phyloP scores from a whole-genome alignment of 1,140 invertebrate species.

The Caenorhabditis elegans region DNA sequence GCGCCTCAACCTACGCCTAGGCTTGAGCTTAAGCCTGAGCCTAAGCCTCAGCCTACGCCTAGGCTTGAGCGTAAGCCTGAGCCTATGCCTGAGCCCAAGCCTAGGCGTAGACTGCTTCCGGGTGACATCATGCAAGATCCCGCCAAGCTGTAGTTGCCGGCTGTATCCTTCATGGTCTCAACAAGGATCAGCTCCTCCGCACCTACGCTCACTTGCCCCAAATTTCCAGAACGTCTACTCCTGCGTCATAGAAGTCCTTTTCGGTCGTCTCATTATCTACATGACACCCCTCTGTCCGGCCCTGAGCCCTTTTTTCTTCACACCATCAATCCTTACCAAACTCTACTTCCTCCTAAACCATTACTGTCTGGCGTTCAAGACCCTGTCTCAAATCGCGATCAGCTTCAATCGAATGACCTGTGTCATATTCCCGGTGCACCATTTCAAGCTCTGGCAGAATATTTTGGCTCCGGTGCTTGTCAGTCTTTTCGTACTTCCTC shows the following conservation, averaged over 20 bases:
- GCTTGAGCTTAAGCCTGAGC: too few relatives aligned
- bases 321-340: neutral
- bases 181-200: too few relatives aligned
- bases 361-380: neutral
- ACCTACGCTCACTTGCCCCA: too few relatives aligned
- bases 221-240: neutral
- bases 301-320: neutral
- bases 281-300: neutral
- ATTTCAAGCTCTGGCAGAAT: neutral
- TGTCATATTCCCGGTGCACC: neutral
- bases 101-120: too few relatives aligned
- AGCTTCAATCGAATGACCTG: conserved; percentile 5
- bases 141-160: too few relatives aligned
- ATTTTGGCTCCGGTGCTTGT: neutral
- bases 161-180: too few relatives aligned
- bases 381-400: neutral
- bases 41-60: too few relatives aligned
- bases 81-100: too few relatives aligned
- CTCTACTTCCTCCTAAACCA: neutral
- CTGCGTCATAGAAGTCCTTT: neutral
- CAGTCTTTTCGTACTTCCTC: neutral
- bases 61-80: too few relatives aligned
- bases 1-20: too few relatives aligned
- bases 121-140: too few relatives aligned
- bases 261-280: neutral